phyloP scores from a whole-genome alignment of 2,888 invertebrate species.

The Caenorhabditis angaria region DNA sequence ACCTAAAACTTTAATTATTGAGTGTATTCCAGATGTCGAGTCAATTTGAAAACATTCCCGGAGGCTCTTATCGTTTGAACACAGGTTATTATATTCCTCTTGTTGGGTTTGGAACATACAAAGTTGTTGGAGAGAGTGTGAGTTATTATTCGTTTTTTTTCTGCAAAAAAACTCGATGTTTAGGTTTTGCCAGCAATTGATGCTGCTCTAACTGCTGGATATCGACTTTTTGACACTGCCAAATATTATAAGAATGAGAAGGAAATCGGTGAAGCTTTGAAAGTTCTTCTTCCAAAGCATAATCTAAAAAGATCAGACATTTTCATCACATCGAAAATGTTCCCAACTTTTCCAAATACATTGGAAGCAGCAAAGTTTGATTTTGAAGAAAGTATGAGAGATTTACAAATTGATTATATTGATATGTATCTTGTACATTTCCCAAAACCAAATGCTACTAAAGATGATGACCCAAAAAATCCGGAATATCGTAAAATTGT shows the following conservation, averaged over 20 bases:
- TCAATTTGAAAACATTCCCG: conserved; percentile 32
- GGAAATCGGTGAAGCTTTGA: conserved; percentile 79
- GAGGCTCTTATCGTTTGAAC: conserved; percentile 53
- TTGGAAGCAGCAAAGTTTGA: conserved; percentile 29
- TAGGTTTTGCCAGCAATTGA: conserved; percentile 59
- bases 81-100: conserved; percentile 65
- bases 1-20: background rate
- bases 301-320: conserved; percentile 80
- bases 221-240: conserved; percentile 79
- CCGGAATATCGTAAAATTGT: conserved; percentile 78
- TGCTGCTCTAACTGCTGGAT: conserved; percentile 73
- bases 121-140: conserved; percentile 49
- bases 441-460: conserved; percentile 79
- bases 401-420: conserved; percentile 59
- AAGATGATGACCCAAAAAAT: conserved; percentile 75
- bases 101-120: conserved; percentile 71
- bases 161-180: background rate
- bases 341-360: conserved; percentile 49
- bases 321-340: conserved; percentile 83
- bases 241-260: conserved; percentile 82
- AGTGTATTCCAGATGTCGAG: conserved; percentile 31
- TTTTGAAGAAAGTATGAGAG: conserved; percentile 61
- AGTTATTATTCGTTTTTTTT: background rate
- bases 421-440: conserved; percentile 80
- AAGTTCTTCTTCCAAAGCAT: conserved; percentile 78